Percentiles rank a stretch among this genome's conserved stretches.
Evolutionary conservation across 2,797 vertebrate species (phyloP).

Genomic region (Periophthalmus magnuspinnatus): DNA sequence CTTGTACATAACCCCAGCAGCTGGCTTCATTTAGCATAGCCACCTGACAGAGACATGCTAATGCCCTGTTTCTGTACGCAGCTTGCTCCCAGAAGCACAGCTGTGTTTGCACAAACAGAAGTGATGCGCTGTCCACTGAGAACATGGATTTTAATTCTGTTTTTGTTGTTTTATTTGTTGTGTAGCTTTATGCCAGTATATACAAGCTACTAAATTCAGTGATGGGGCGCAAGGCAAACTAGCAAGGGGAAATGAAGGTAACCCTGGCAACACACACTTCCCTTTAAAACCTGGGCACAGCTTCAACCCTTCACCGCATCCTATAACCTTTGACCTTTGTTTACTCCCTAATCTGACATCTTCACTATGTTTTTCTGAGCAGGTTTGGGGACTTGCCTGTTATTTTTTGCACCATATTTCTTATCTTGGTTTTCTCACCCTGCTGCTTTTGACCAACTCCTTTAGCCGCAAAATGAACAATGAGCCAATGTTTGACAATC

Average conservation of each 20-base stretch:
- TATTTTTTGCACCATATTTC: constrained; percentile 47
- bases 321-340: constrained; percentile 79
- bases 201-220: constrained; percentile 98
- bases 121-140: constrained; percentile 59
- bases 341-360: constrained; percentile 46
- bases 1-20: constrained; percentile 21
- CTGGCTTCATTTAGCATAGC: constrained; percentile 31
- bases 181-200: constrained; percentile 99
- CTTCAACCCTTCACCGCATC: constrained; percentile 74
- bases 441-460: constrained; percentile 44
- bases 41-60: constrained; percentile 26
- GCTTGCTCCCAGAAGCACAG: constrained; percentile 20
- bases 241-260: constrained; percentile 93
- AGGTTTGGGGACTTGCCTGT: constrained; percentile 51
- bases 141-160: constrained; percentile 74
- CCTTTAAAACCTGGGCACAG: constrained; percentile 75
- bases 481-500: constrained; percentile 73
- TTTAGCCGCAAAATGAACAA: constrained; percentile 65
- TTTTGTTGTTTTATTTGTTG: constrained; percentile 97
- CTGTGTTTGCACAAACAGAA: constrained; percentile 50
- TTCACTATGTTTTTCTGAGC: constrained; percentile 56
- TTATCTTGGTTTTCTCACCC: constrained; percentile 34
- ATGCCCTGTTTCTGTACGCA: constrained; percentile 19
- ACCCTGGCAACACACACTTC: constrained; percentile 77
- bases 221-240: constrained; percentile 92